Base-by-base conservation (phyloP, 2,888 invertebrate species). In the Blastobasis lacticolella region DNA sequence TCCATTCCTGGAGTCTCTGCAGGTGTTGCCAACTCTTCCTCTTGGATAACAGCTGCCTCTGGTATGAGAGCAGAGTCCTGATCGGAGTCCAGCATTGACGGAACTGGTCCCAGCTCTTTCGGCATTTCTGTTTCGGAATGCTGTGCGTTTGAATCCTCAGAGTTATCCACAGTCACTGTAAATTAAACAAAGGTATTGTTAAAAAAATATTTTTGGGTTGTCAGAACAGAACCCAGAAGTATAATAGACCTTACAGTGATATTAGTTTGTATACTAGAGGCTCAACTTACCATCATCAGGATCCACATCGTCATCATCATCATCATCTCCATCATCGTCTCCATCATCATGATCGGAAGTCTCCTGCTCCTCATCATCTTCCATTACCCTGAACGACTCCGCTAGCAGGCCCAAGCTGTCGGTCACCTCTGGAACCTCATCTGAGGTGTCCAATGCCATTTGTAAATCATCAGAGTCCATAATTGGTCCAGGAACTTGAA, bases 321-420 rank as follows among this genome's bases (percentile, higher is more conserved):
- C 56, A 45, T 53, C 57, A n/a, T 58, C 57, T 43, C 59, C 73
- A 56, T 75, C 70, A 43, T 61, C 65, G 55, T 76, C 71, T 60
- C 71, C 79, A 57, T 79, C 79, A 50, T 78, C 77, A 48, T 63
- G 64, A 43, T 69, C 68, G 69, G 78, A 8, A 36, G 73, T 76
- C 37, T 78, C 75, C n/a, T 80, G 77, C 3, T 77, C 75, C 0
- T 82, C 81, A 38, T 84, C 81, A 56, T 85, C 82, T 6, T 78
- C 76, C 57, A 78, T 67, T 1, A 79, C 64, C 37, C 79, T 69
- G 0, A 73, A 75, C 0, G 81, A 79, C 61, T 86, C 88, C 0
- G 88, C 81, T n/a, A 88, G 55, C 9, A 88, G 61, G 0, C 83
- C 88, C 0, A 88, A 67, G 48, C 75, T 81, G 51, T 88, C 88